Conservation (phyloP, 2,888 invertebrate species). For the Incurvaria masculella region DNA sequence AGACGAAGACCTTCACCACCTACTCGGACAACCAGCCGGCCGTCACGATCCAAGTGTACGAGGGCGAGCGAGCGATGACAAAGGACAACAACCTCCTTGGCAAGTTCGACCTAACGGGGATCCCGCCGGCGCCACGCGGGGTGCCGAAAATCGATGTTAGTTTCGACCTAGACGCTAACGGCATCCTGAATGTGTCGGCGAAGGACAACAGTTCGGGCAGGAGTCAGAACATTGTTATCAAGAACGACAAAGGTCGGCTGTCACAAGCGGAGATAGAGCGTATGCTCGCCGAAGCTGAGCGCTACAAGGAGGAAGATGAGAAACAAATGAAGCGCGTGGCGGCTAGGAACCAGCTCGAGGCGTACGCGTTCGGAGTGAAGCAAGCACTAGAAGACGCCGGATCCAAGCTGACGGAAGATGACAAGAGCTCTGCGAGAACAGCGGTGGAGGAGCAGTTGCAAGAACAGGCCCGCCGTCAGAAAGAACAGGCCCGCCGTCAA, state of each 20-base stretch:
- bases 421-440: constrained; percentile 55
- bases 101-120: constrained; percentile 63
- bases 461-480: no score
- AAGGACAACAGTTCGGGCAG: constrained; percentile 64
- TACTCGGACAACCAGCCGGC: constrained; percentile 78
- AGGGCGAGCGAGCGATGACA: constrained; percentile 79
- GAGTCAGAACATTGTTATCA: constrained; percentile 74
- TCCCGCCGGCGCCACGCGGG: constrained; percentile 67
- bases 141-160: constrained; percentile 68
- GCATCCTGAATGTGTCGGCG: constrained; percentile 83
- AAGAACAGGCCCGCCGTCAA: no score
- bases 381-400: constrained; percentile 64
- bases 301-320: constrained; percentile 70
- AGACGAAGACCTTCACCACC: constrained; percentile 72
- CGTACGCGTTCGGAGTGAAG: constrained; percentile 66
- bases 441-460: no score
- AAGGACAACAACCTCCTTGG: constrained; percentile 71
- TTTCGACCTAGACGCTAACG: constrained; percentile 75
- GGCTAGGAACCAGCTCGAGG: constrained; percentile 69
- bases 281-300: constrained; percentile 73
- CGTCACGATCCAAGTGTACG: constrained; percentile 69
- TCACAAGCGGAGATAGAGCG: constrained; percentile 79
- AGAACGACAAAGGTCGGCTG: constrained; percentile 77
- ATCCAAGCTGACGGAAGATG: constrained; percentile 58
- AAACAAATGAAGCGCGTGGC: constrained; percentile 63